Evolutionary conservation across 2,797 vertebrate species (phyloP).

Genomic region (Lophotriccus pileatus): DNA sequence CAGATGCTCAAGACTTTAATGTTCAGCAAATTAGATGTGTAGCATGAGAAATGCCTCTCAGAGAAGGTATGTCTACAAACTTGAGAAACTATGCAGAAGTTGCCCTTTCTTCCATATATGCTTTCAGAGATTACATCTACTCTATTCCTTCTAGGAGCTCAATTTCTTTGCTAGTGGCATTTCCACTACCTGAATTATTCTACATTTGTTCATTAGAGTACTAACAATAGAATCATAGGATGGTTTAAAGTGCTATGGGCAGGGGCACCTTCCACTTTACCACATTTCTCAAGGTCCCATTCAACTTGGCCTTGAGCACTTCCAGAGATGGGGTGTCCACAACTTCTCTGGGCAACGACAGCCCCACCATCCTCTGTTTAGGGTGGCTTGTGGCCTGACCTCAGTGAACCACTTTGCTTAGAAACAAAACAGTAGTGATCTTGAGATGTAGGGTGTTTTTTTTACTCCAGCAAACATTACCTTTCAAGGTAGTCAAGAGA

Average conservation of each 20-base stretch:
- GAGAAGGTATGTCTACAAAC: background rate
- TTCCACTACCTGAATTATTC: background rate
- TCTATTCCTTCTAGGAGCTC: background rate
- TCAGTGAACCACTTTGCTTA: background rate
- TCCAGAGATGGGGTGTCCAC: background rate
- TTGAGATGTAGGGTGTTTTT: background rate
- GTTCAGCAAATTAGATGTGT: background rate
- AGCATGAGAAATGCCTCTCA: background rate
- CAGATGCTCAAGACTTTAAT: background rate
- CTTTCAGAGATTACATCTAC: background rate
- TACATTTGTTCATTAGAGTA: background rate
- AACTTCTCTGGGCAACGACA: background rate
- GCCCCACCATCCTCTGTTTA: rapidly evolving
- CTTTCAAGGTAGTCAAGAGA: background rate
- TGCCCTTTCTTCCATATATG: background rate
- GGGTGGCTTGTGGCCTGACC: background rate
- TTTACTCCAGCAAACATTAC: background rate
- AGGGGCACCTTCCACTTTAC: background rate
- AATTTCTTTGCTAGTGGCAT: background rate
- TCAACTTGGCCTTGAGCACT: background rate
- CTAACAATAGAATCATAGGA: background rate
- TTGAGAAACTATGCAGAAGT: background rate
- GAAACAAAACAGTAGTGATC: background rate
- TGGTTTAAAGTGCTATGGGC: background rate
- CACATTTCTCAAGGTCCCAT: background rate